Conservation (phyloP, 2,113 vertebrate species). For the Gnathonemus longibarbis region DNA sequence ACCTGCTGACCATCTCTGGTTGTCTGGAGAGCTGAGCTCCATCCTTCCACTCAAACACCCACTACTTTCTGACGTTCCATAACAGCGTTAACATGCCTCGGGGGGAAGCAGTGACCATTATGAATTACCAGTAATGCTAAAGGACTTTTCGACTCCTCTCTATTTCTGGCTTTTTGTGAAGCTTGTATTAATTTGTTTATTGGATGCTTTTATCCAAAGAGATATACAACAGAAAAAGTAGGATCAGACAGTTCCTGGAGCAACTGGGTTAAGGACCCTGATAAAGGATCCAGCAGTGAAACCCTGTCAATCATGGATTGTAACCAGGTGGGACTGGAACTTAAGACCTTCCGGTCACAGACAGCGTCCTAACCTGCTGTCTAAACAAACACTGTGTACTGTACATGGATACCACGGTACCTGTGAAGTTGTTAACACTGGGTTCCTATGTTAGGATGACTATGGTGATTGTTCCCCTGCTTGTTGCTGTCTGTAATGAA, state of each 20-base stretch:
- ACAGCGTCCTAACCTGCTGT: neutral
- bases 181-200: neutral
- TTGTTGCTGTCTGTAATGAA: neutral
- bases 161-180: neutral
- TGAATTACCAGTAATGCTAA: neutral
- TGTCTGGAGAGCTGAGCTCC: neutral
- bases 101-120: neutral
- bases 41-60: neutral
- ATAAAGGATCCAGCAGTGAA: neutral
- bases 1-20: neutral
- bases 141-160: neutral
- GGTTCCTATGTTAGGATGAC: neutral
- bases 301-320: neutral
- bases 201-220: neutral
- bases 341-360: neutral
- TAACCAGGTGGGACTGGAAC: neutral
- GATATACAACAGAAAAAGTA: neutral
- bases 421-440: neutral
- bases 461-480: neutral
- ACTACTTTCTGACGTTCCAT: neutral
- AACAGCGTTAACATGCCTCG: neutral
- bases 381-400: neutral
- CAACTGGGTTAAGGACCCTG: neutral
- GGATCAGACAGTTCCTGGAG: neutral
- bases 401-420: neutral